Conservation (phyloP, 2,797 vertebrate species). For the Clarias pachynema region DNA sequence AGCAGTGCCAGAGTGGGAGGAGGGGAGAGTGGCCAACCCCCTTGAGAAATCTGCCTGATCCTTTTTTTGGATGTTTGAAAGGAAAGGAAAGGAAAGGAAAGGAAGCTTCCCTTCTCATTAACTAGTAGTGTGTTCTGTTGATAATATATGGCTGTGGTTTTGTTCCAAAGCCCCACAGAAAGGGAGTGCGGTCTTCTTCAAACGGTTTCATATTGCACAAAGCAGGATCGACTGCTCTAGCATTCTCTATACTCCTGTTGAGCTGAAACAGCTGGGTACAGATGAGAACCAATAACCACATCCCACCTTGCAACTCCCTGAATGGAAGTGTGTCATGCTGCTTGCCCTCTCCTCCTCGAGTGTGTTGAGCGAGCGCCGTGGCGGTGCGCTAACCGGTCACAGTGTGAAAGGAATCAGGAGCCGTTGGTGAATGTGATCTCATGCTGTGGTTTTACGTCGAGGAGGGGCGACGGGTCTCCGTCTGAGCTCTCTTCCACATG, state of each 20-base stretch:
- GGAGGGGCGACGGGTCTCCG: conserved; percentile 51
- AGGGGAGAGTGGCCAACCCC: conserved; percentile 1
- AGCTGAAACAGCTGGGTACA: conserved; percentile 42
- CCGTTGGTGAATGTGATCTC: conserved; percentile 69
- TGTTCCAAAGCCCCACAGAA: conserved; percentile 12
- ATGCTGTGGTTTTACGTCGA: conserved; percentile 60
- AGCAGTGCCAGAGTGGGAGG: conserved; percentile 13
- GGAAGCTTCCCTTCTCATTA: conserved; percentile 37
- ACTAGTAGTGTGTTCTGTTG: neutral
- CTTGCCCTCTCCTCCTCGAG: conserved; percentile 13
- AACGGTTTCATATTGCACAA: conserved; percentile 30
- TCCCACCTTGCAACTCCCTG: conserved; percentile 13
- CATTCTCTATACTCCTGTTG: conserved; percentile 5
- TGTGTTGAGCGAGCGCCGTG: conserved; percentile 52
- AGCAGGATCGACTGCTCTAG: conserved; percentile 20
- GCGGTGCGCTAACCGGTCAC: conserved; percentile 56
- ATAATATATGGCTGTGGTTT: conserved; percentile 38
- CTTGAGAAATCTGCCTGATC: conserved; percentile 34
- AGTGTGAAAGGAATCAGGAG: conserved; percentile 56
- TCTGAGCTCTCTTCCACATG: conserved; percentile 43
- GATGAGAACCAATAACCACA: conserved; percentile 27
- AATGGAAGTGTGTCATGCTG: conserved; percentile 3
- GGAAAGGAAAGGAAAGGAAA: conserved; percentile 31
- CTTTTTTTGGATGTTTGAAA: conserved; percentile 27
- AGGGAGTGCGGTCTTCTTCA: conserved; percentile 14